Evolutionary conservation across 2,113 vertebrate species (phyloP).

Genomic region (Sciurus niger): DNA sequence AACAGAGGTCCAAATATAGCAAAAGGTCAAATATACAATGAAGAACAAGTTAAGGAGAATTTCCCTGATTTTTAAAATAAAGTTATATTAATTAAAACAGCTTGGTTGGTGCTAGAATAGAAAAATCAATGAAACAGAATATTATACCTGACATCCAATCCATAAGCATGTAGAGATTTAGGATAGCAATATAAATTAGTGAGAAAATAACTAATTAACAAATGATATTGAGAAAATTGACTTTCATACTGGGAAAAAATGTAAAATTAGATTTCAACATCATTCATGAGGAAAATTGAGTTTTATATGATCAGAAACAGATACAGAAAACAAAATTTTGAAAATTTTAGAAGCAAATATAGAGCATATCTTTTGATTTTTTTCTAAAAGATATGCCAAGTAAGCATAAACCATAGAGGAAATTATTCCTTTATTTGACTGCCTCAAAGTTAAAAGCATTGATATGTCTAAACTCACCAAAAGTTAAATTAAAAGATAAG

Average conservation of each 20-base stretch:
- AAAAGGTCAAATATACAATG: not conserved
- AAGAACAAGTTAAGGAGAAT: not conserved
- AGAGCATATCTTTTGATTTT: not conserved
- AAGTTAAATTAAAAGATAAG: slow-evolving; percentile 48
- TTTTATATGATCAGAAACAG: not conserved
- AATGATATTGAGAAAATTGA: not conserved
- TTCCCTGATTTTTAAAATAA: slow-evolving; percentile 22
- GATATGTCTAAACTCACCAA: slow-evolving; percentile 26
- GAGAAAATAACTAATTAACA: not conserved
- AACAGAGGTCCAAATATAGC: not conserved
- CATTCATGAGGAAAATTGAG: not conserved
- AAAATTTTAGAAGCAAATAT: not conserved
- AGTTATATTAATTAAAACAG: not conserved
- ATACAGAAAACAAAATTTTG: not conserved
- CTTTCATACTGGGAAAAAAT: slow-evolving; percentile 6
- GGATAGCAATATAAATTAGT: slow-evolving; percentile 6
- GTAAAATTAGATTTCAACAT: not conserved
- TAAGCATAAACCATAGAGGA: not conserved
- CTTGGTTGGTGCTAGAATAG: not conserved
- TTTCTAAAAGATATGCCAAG: not conserved
- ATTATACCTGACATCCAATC: not conserved
- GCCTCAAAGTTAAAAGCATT: slow-evolving; percentile 21
- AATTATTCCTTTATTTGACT: not conserved
- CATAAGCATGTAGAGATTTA: not conserved
- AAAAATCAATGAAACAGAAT: not conserved